Percentiles rank a stretch among this genome's conserved stretches.
phyloP scores from a whole-genome alignment of 2,888 invertebrate genomes.

The Miltochrista miniata region DNA sequence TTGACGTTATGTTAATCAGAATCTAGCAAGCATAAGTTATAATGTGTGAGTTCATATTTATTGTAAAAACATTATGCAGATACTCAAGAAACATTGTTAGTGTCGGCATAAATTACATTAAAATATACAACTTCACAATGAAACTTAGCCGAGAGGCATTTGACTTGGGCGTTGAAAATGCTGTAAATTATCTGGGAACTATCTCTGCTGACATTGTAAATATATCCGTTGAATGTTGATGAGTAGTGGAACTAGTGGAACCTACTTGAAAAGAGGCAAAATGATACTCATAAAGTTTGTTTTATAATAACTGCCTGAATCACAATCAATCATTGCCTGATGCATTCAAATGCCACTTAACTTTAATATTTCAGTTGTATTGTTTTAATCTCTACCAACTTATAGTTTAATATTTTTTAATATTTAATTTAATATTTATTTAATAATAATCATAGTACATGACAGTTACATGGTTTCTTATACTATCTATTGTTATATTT shows the following conservation, averaged over 20 bases:
- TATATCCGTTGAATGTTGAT: slow-evolving; percentile 32
- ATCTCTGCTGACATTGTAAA: slow-evolving; percentile 52
- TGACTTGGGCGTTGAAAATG: slow-evolving; percentile 34
- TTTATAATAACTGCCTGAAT: slow-evolving; percentile 12
- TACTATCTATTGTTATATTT: no score
- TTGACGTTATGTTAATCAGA: slow-evolving; percentile 45
- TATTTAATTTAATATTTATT: no score
- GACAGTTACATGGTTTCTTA: no score
- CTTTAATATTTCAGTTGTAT: no score
- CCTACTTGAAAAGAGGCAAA: slow-evolving; percentile 48
- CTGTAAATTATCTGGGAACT: slow-evolving; percentile 49
- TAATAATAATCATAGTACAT: no score
- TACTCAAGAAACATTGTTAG: slow-evolving; percentile 41
- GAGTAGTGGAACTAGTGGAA: slow-evolving; percentile 52
- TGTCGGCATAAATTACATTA: slow-evolving; percentile 60
- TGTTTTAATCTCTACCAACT: no score
- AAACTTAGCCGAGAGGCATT: slow-evolving; percentile 41
- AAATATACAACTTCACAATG: slow-evolving; percentile 54
- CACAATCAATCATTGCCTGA: no score
- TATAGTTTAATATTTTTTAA: no score
- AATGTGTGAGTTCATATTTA: slow-evolving; percentile 38
- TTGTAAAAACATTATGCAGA: slow-evolving; percentile 37
- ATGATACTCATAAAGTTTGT: no score
- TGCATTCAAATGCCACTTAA: no score
- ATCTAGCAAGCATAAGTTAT: slow-evolving; percentile 46